These are phyloP conservation scores for Tauraco erythrolophus DNA, from an alignment of 2,113 vertebrate genomes.

Conservation along the genomic window DNA sequence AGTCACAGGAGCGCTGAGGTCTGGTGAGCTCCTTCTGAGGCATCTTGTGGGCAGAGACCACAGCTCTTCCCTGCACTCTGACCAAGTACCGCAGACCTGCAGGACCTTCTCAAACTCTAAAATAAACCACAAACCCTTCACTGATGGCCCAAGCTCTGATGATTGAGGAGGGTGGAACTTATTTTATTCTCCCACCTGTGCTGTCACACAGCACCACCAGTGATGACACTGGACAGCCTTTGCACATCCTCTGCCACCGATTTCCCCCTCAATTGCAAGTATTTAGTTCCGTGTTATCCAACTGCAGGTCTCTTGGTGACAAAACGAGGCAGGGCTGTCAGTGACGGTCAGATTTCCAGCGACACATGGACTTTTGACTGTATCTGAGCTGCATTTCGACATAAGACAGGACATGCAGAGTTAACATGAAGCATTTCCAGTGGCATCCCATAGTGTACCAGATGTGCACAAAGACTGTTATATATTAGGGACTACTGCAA, in stretches of 20 bases:
- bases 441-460: background rate
- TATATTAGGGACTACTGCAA: background rate
- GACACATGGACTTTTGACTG: accelerated
- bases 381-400: background rate
- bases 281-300: background rate
- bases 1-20: accelerated
- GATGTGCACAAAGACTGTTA: background rate
- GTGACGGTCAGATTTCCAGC: background rate
- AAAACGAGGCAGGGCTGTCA: background rate
- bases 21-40: background rate
- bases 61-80: background rate
- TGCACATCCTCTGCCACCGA: background rate
- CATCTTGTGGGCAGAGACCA: background rate
- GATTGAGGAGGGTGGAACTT: background rate
- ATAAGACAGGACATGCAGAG: background rate
- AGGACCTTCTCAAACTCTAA: background rate
- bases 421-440: background rate
- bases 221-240: accelerated
- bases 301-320: background rate
- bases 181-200: background rate
- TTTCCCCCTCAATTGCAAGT: background rate
- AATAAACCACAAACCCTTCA: background rate
- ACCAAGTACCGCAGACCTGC: background rate
- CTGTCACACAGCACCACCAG: background rate
- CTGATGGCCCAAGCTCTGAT: background rate